Evolutionary conservation across 1,140 invertebrate species (phyloP).

Genomic region (Drosophila arizonae): DNA sequence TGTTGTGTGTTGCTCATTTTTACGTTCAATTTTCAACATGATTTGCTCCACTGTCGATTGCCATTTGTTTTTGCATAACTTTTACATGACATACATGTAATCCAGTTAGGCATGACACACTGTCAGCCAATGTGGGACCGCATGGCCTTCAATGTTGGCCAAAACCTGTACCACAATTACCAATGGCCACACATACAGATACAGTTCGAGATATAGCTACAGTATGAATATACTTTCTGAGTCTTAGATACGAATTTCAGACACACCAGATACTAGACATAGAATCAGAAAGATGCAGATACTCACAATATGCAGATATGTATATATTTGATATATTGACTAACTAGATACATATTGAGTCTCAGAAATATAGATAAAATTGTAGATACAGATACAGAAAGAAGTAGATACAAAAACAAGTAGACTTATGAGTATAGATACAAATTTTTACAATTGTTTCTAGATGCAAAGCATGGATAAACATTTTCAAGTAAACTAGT

Average conservation of each 20-base stretch:
- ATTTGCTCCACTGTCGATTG: not conserved
- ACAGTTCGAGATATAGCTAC: not conserved
- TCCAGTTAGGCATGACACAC: constrained; percentile 30
- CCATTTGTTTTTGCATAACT: constrained; percentile 41
- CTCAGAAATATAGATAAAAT: too few species aligned
- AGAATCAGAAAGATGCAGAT: not conserved
- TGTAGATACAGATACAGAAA: too few species aligned
- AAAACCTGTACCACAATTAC: constrained; percentile 29
- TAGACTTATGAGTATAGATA: too few species aligned
- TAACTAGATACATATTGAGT: too few species aligned
- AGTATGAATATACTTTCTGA: not conserved
- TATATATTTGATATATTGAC: too few species aligned
- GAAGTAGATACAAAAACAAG: too few species aligned
- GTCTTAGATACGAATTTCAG: not conserved
- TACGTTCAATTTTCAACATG: not conserved
- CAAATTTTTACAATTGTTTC: too few species aligned
- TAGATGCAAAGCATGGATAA: too few species aligned
- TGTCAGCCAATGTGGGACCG: constrained; percentile 14
- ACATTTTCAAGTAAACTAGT: too few species aligned
- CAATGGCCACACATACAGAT: constrained; percentile 31
- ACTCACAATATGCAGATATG: too few species aligned
- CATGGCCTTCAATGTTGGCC: constrained; percentile 42
- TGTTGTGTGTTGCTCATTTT: constrained; percentile 3
- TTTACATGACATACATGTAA: constrained; percentile 17
- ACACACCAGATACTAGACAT: not conserved